A percentile compares a stretch with the other conserved stretches of the same genome.
phyloP scores from a whole-genome alignment of 1,140 invertebrate species.

The Ptiloglossa arizonensis region DNA sequence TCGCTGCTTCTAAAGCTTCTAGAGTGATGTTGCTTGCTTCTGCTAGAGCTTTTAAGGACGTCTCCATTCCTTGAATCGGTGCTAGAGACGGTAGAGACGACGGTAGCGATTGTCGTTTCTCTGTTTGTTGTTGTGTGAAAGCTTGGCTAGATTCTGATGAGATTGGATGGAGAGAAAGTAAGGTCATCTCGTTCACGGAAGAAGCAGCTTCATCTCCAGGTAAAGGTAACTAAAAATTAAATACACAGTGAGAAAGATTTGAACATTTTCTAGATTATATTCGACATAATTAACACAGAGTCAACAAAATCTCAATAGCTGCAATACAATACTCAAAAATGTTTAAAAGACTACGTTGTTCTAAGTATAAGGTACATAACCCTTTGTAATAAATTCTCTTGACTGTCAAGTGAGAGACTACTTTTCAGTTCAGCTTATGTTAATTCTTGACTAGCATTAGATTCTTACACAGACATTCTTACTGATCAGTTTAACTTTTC shows the following conservation, averaged over 20 bases:
- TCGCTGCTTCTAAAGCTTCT: conserved; percentile 88
- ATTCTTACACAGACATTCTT: too few relatives aligned
- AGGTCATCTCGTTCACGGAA: conserved; percentile 74
- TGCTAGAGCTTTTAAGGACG: conserved; percentile 81
- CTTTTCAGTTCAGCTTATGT: too few relatives aligned
- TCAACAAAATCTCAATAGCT: too few relatives aligned
- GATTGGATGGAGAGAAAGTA: conserved; percentile 71
- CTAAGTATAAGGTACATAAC: too few relatives aligned
- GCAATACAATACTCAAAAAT: too few relatives aligned
- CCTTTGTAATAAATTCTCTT: too few relatives aligned
- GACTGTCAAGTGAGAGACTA: too few relatives aligned
- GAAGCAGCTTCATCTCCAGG: conserved; percentile 72
- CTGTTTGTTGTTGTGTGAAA: conserved; percentile 65
- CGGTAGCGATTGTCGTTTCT: conserved; percentile 67
- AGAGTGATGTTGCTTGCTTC: conserved; percentile 88
- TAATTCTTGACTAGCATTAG: too few relatives aligned
- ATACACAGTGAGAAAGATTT: background rate
- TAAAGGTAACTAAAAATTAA: conserved; percentile 68
- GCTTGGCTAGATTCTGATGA: conserved; percentile 58
- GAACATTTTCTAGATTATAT: conserved; percentile 1
- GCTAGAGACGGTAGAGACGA: conserved; percentile 68
- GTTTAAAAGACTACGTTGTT: too few relatives aligned
- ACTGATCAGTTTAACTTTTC: too few relatives aligned
- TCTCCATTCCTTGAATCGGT: conserved; percentile 82
- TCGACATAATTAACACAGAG: too few relatives aligned